Evolutionary conservation across 2,888 invertebrate species (phyloP).

Genomic region (Agriopis marginaria): DNA sequence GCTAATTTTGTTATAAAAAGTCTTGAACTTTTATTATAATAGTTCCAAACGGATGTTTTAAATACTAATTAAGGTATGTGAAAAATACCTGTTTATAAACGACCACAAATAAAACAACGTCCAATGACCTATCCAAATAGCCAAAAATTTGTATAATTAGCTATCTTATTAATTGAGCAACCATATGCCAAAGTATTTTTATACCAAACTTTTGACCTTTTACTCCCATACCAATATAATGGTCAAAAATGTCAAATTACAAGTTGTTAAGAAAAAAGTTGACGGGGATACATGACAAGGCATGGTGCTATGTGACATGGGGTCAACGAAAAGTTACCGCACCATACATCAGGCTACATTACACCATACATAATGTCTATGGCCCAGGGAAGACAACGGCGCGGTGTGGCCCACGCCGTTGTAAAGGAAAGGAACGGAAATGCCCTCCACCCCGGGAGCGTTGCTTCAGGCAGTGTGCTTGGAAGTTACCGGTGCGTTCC

Average conservation of each 20-base stretch:
- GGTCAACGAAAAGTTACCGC: slow-evolving; percentile 13
- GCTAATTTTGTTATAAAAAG: neutral
- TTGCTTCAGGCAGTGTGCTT: no score
- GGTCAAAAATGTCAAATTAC: slow-evolving; percentile 19
- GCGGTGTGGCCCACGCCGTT: no score
- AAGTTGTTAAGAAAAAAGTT: slow-evolving; percentile 10
- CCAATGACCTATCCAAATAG: slow-evolving; percentile 12
- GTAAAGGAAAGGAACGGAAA: no score
- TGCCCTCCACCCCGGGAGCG: no score
- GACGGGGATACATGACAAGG: slow-evolving; percentile 10
- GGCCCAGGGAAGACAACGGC: no score
- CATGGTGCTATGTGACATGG: slow-evolving; percentile 8
- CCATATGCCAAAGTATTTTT: neutral
- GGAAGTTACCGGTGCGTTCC: no score
- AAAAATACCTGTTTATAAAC: neutral
- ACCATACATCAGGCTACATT: no score
- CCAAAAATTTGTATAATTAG: slow-evolving; percentile 31
- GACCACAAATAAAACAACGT: slow-evolving; percentile 18
- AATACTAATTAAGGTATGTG: neutral
- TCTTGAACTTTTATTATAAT: neutral
- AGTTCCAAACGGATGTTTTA: neutral
- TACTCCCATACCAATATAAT: slow-evolving; percentile 4
- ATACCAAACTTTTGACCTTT: slow-evolving; percentile 34
- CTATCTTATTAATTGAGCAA: slow-evolving; percentile 22
- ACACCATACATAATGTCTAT: no score